phyloP scores from a whole-genome alignment of 2,797 vertebrate genomes.

The Bradypodion ventrale region DNA sequence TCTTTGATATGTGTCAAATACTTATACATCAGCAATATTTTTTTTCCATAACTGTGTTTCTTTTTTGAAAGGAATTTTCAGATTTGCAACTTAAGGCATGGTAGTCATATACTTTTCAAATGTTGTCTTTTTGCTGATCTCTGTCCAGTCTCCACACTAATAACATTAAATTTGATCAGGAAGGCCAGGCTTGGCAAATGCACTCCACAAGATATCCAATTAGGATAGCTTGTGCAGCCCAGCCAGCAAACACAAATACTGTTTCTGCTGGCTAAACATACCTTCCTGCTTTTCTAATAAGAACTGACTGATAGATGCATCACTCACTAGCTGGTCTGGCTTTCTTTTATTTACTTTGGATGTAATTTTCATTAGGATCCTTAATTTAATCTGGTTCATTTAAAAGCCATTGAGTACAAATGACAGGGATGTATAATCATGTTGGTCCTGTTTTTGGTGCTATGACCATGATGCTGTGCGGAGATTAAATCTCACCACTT shows the following conservation, averaged over 20 bases:
- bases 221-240: conserved; percentile 27
- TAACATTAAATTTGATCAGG: background rate
- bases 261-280: conserved; percentile 48
- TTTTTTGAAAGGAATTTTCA: background rate
- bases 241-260: conserved; percentile 47
- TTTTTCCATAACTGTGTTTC: background rate
- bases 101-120: background rate
- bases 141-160: background rate
- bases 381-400: conserved; percentile 66
- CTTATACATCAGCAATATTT: background rate
- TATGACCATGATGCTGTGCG: conserved; percentile 37
- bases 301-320: conserved; percentile 36
- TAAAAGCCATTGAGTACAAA: conserved; percentile 61
- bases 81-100: background rate
- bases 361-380: conserved; percentile 51
- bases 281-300: conserved; percentile 51
- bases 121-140: background rate
- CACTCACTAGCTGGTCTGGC: conserved; percentile 48
- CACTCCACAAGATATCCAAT: conserved; percentile 23
- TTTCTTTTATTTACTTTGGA: conserved; percentile 53
- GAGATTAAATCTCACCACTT: conserved; percentile 47
- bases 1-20: rapidly evolving
- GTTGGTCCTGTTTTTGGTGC: conserved; percentile 56
- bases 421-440: conserved; percentile 54
- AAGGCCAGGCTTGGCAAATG: background rate